Conservation (phyloP, 2,888 invertebrate genomes). For the Operophtera brumata region DNA sequence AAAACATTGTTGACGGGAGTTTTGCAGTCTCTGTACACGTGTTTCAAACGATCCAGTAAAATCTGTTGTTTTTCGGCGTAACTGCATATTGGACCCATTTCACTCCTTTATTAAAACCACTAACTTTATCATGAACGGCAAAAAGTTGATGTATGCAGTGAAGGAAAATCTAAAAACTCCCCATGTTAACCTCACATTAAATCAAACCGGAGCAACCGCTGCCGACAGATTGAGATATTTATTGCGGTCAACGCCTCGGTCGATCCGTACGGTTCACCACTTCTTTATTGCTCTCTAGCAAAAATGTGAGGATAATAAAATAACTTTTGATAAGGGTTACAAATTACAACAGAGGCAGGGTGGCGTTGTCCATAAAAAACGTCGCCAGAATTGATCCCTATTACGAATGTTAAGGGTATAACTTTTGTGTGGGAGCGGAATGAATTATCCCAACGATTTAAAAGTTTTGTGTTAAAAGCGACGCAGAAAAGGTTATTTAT, state of each 20-base stretch:
- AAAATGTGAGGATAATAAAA: slow-evolving; percentile 24
- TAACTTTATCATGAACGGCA: background rate
- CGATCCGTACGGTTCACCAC: slow-evolving; percentile 23
- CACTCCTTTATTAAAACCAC: background rate
- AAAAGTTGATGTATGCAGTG: background rate
- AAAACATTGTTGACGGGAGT: background rate
- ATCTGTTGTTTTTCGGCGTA: background rate
- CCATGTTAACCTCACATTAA: slow-evolving; percentile 16
- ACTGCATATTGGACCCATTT: background rate
- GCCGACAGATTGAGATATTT: slow-evolving; percentile 26
- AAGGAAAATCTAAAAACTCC: background rate
- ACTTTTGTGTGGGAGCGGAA: too few relatives aligned
- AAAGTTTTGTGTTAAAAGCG: too few relatives aligned
- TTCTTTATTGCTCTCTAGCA: slow-evolving; percentile 24
- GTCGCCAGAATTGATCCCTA: slow-evolving; percentile 11
- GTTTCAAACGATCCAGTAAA: background rate
- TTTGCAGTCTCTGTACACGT: background rate
- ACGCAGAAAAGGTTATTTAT: too few relatives aligned
- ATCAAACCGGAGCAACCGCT: slow-evolving; percentile 14
- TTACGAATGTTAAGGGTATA: slow-evolving; percentile 20
- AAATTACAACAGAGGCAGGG: background rate
- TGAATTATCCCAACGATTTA: too few relatives aligned
- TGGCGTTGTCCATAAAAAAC: slow-evolving; percentile 12
- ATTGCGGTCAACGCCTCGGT: slow-evolving; percentile 26
- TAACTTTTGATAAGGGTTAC: slow-evolving; percentile 26